Evolutionary conservation across 2,797 vertebrate genomes (phyloP).

Genomic region (Dendrocincla tyrannina): DNA sequence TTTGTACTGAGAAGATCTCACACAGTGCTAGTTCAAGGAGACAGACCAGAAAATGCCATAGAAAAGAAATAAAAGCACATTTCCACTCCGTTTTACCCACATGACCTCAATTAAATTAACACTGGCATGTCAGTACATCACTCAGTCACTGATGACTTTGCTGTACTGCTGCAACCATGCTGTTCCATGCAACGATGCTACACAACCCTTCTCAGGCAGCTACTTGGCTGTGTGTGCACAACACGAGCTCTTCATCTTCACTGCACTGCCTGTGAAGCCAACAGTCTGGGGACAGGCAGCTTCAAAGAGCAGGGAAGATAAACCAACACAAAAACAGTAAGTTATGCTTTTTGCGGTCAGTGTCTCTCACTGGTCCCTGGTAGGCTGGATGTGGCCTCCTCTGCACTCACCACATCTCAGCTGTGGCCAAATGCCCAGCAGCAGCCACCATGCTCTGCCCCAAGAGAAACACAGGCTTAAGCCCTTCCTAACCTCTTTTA

Average conservation of each 20-base stretch:
- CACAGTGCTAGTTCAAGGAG: background rate
- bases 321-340: background rate
- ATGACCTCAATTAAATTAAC: background rate
- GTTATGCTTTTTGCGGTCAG: background rate
- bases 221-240: background rate
- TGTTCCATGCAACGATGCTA: background rate
- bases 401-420: fast-evolving
- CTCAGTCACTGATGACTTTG: background rate
- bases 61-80: background rate
- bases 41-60: background rate
- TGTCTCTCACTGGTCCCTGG: background rate
- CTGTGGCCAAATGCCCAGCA: background rate
- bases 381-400: background rate
- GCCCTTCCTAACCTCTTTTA: background rate
- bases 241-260: background rate
- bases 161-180: background rate
- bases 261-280: background rate
- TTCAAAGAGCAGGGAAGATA: background rate
- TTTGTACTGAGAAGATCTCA: background rate
- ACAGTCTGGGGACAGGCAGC: background rate
- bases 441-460: background rate
- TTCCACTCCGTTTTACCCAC: background rate
- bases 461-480: background rate
- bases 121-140: background rate
- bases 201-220: background rate